Conservation (phyloP, 2,113 vertebrate genomes). For the Clarias macrocephalus region DNA sequence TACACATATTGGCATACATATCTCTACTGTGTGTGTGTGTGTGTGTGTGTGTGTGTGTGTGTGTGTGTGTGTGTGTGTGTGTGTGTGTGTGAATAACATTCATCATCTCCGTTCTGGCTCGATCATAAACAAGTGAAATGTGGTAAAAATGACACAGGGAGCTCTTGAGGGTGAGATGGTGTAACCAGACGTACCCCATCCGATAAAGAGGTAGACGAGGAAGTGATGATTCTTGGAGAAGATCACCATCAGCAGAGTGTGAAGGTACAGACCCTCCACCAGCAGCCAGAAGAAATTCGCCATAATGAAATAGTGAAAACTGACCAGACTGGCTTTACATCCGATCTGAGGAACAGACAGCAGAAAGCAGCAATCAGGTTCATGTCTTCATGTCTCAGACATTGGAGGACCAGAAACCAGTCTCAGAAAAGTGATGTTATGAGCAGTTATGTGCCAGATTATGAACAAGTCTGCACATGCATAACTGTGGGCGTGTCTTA, state of each 20-base stretch:
- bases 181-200: conserved; percentile 69
- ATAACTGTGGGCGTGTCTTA: no score
- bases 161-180: not conserved
- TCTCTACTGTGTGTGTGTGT: no score
- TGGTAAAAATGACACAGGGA: not conserved
- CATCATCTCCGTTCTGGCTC: not conserved
- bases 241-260: conserved; percentile 85
- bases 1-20: no score
- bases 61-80: not conserved
- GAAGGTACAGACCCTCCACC: conserved; percentile 93
- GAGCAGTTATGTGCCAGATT: no score
- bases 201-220: conserved; percentile 87
- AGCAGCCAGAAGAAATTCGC: conserved; percentile 98
- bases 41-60: no score
- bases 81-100: not conserved
- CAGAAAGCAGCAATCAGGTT: not conserved
- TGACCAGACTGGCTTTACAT: conserved; percentile 86
- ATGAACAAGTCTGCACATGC: no score
- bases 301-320: conserved; percentile 93
- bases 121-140: not conserved
- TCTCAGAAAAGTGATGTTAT: no score
- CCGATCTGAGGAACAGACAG: conserved; percentile 75
- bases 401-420: no score
- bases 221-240: conserved; percentile 84
- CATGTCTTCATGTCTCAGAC: not conserved